phyloP scores from a whole-genome alignment of 2,888 invertebrate genomes.

The Meliscaeva auricollis region DNA sequence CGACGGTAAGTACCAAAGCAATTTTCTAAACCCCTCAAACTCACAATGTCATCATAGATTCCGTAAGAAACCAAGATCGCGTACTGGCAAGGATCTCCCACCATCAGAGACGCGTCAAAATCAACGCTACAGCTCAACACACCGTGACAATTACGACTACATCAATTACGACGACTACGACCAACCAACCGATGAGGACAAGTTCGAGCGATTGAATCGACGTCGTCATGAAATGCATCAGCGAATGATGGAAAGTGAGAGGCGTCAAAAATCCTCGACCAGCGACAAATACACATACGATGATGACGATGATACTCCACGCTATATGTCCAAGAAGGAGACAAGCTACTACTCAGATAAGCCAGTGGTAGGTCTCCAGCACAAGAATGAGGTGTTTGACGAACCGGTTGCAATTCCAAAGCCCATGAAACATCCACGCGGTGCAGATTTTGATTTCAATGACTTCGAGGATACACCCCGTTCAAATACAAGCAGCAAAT shows the following conservation, averaged over 20 bases:
- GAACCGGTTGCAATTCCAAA: conserved; percentile 60
- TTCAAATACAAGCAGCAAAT: conserved; percentile 82
- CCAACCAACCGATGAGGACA: conserved; percentile 83
- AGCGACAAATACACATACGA: conserved; percentile 76
- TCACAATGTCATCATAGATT: conserved; percentile 78
- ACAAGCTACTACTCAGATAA: conserved; percentile 65
- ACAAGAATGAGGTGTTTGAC: conserved; percentile 77
- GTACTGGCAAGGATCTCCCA: conserved; percentile 79
- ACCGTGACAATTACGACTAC: conserved; percentile 82
- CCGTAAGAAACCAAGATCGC: conserved; percentile 85
- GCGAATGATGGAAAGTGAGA: conserved; percentile 82
- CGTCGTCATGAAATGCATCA: conserved; percentile 83
- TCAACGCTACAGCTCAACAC: conserved; percentile 59
- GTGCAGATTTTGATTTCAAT: conserved; percentile 79
- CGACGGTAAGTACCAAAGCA: conserved; percentile 82
- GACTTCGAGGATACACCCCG: conserved; percentile 82
- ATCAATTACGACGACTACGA: conserved; percentile 81
- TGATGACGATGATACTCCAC: conserved; percentile 62
- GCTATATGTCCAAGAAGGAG: conserved; percentile 63
- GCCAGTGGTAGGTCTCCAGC: conserved; percentile 71
- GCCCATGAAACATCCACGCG: conserved; percentile 58
- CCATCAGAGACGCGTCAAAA: conserved; percentile 56
- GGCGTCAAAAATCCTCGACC: conserved; percentile 79
- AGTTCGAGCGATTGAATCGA: conserved; percentile 83
- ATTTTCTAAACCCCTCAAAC: background rate